phyloP scores from a whole-genome alignment of 2,888 invertebrate genomes.

The Punctoribates punctum region DNA sequence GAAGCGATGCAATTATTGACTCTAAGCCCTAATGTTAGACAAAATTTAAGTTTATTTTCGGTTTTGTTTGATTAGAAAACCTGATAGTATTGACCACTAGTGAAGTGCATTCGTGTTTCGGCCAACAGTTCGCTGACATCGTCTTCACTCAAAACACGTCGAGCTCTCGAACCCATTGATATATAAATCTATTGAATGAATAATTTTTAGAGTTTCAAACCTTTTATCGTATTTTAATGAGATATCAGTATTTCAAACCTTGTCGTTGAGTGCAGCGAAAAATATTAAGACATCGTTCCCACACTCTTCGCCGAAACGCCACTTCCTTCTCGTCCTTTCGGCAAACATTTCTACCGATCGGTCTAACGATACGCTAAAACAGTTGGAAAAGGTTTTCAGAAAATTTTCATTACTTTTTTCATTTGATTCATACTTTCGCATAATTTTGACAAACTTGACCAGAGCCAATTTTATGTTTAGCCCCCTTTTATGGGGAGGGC shows the following conservation, averaged over 20 bases:
- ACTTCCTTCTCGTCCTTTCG: slow-evolving; percentile 26
- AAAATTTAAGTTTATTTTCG: no score
- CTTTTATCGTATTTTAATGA: no score
- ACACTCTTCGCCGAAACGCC: slow-evolving; percentile 10
- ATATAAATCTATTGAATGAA: neutral
- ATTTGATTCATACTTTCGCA: neutral
- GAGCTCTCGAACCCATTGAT: neutral
- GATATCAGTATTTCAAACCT: neutral
- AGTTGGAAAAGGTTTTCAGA: neutral
- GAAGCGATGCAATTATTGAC: neutral
- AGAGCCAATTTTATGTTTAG: slow-evolving; percentile 21
- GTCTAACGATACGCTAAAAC: slow-evolving; percentile 2
- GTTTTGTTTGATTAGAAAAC: neutral
- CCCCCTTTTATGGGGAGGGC: slow-evolving; percentile 9
- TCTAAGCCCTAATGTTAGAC: neutral
- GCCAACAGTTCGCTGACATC: neutral
- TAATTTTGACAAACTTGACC: neutral
- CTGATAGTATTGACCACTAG: neutral
- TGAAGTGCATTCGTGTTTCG: neutral
- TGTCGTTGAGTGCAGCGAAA: neutral
- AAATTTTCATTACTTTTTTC: neutral
- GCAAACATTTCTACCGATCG: slow-evolving; percentile 26
- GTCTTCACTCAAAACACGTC: neutral
- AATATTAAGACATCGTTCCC: slow-evolving; percentile 36
- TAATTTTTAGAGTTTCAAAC: neutral